These are phyloP conservation scores for Ectemnius lituratus DNA, from an alignment of 2,888 invertebrate species.

Conservation along the genomic window DNA sequence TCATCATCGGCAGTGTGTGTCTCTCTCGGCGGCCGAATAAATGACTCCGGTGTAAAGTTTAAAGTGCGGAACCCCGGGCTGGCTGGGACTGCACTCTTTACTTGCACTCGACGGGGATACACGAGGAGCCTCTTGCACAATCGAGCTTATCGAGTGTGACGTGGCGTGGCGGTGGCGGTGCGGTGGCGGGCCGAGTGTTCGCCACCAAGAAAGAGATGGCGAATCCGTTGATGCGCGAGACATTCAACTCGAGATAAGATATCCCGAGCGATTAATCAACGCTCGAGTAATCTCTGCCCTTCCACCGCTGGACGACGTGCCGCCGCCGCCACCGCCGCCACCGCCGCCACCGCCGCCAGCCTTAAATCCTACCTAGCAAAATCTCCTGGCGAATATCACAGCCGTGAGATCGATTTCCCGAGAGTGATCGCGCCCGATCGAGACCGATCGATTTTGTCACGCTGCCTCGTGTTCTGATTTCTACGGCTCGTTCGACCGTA, in stretches of 20 bases:
- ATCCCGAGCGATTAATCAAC: constrained; percentile 48
- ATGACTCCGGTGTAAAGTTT: constrained; percentile 11
- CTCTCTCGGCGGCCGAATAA: constrained; percentile 21
- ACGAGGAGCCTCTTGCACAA: constrained; percentile 16
- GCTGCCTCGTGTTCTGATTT: neutral
- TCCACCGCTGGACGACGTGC: too few relatives aligned
- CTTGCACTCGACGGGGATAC: too few relatives aligned
- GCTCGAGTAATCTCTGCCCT: constrained; percentile 7
- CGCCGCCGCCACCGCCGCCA: too few relatives aligned
- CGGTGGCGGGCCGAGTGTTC: too few relatives aligned
- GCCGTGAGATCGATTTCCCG: neutral
- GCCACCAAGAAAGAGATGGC: neutral
- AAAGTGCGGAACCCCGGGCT: too few relatives aligned
- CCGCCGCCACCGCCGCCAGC: too few relatives aligned
- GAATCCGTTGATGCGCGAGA: constrained; percentile 38
- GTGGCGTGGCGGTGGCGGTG: too few relatives aligned
- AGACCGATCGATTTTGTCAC: neutral
- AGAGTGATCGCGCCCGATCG: neutral
- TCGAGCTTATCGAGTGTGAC: neutral
- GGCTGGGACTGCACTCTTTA: too few relatives aligned
- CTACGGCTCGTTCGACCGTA: too few relatives aligned
- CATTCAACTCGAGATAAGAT: constrained; percentile 57
- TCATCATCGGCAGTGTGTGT: constrained; percentile 13
- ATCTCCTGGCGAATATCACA: neutral
- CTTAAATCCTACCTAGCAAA: neutral